Evolutionary conservation across 2,888 invertebrate genomes (phyloP).

Genomic region (Ischnus inquisitorius): DNA sequence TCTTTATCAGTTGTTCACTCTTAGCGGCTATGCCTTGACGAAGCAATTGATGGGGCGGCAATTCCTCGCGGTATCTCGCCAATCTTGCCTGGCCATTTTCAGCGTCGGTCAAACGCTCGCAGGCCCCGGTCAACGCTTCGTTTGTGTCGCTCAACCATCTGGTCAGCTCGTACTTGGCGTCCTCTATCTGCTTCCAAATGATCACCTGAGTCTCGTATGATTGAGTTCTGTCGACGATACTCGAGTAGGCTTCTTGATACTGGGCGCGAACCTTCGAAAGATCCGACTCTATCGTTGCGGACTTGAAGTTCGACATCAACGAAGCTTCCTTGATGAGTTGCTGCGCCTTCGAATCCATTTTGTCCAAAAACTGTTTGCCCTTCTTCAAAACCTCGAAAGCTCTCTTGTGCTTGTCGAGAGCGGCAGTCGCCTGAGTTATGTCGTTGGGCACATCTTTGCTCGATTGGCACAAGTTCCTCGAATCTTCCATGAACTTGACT

Average conservation of each 20-base stretch:
- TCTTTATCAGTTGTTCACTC: slow-evolving; percentile 91
- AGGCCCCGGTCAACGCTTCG: slow-evolving; percentile 91
- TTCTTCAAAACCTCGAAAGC: slow-evolving; percentile 91
- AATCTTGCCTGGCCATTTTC: slow-evolving; percentile 93
- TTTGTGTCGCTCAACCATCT: slow-evolving; percentile 95
- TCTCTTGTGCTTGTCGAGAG: slow-evolving; percentile 91
- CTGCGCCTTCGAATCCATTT: slow-evolving; percentile 92
- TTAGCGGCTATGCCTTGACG: slow-evolving; percentile 93
- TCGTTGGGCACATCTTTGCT: slow-evolving; percentile 90
- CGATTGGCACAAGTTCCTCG: slow-evolving; percentile 89
- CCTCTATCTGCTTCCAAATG: slow-evolving; percentile 97
- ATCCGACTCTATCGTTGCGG: slow-evolving; percentile 86
- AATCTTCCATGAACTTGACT: slow-evolving; percentile 90
- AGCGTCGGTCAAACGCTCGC: slow-evolving; percentile 92
- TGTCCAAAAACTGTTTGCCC: slow-evolving; percentile 91
- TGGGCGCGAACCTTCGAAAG: slow-evolving; percentile 88
- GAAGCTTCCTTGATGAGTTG: slow-evolving; percentile 90
- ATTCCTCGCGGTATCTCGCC: slow-evolving; percentile 94
- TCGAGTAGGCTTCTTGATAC: slow-evolving; percentile 91
- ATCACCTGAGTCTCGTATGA: slow-evolving; percentile 94
- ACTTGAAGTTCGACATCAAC: slow-evolving; percentile 89
- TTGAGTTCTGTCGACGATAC: slow-evolving; percentile 91
- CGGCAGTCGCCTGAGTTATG: slow-evolving; percentile 90
- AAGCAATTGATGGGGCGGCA: slow-evolving; percentile 92
- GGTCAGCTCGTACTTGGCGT: slow-evolving; percentile 93